Evolutionary conservation across 2,113 vertebrate genomes (phyloP).

Genomic region (Pseudonaja textilis): DNA sequence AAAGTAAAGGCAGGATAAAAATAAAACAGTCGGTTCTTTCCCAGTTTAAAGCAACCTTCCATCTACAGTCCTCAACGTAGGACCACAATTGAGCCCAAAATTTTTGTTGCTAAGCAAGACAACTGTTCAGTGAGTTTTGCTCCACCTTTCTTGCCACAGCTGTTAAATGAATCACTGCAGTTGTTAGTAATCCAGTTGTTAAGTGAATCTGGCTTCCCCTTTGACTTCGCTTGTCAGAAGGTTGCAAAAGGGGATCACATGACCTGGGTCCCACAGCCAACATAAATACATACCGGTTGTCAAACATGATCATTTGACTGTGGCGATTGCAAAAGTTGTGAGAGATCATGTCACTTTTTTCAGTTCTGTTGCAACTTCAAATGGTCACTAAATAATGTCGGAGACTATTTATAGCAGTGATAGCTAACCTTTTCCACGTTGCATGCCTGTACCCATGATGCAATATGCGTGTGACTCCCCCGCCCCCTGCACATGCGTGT

Average conservation of each 20-base stretch:
- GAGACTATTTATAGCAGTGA: too few relatives aligned
- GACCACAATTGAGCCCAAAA: neutral
- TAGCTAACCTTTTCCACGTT: too few relatives aligned
- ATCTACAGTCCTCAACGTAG: neutral
- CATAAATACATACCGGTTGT: neutral
- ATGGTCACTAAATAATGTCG: too few relatives aligned
- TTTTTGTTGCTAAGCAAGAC: neutral
- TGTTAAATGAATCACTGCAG: neutral
- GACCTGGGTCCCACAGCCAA: neutral
- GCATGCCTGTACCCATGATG: too few relatives aligned
- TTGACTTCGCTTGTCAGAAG: neutral
- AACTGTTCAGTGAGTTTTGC: neutral
- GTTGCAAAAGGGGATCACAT: neutral
- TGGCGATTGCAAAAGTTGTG: neutral
- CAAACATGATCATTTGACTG: neutral
- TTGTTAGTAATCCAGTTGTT: neutral
- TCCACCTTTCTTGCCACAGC: neutral
- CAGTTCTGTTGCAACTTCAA: too few relatives aligned
- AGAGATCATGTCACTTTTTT: neutral
- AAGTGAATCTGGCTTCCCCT: neutral
- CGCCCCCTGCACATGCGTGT: rapidly evolving
- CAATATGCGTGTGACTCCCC: too few relatives aligned
- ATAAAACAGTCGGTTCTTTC: neutral
- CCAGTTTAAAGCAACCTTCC: neutral
- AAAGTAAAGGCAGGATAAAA: neutral